A percentile compares a stretch with the other conserved stretches of the same genome.
These are phyloP conservation scores for Cosmorhoe ocellata DNA, from an alignment of 2,888 invertebrate genomes.

Conservation along the genomic window DNA sequence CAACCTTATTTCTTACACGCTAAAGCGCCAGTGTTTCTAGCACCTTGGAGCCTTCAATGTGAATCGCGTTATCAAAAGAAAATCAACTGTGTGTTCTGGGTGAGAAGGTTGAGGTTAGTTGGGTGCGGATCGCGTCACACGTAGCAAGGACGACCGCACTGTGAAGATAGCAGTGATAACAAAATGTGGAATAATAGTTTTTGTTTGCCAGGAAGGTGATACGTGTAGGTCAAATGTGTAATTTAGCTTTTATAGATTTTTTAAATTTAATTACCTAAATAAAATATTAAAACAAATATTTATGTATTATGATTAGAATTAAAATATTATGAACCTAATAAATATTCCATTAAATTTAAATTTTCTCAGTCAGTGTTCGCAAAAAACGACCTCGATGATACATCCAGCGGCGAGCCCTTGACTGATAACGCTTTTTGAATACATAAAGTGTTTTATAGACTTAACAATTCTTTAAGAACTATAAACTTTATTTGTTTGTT, in stretches of 20 bases:
- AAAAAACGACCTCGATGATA: no score
- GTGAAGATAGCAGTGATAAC: constrained; percentile 36
- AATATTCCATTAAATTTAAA: no score
- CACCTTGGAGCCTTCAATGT: constrained; percentile 5
- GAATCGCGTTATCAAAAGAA: constrained; percentile 1
- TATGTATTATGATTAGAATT: no score
- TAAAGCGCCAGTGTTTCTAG: neutral
- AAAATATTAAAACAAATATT: no score
- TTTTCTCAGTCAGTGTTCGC: no score
- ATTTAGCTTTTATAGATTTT: constrained; percentile 4
- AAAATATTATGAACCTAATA: no score
- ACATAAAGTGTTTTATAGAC: no score
- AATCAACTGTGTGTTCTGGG: constrained; percentile 8
- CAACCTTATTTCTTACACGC: constrained; percentile 4
- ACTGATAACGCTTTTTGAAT: no score
- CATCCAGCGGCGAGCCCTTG: no score
- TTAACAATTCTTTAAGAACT: no score
- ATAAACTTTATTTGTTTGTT: no score
- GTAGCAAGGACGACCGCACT: constrained; percentile 34
- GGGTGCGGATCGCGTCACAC: constrained; percentile 17
- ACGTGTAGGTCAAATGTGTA: constrained; percentile 27
- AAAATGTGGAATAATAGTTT: constrained; percentile 31
- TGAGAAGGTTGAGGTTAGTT: constrained; percentile 14
- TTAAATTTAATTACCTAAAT: neutral
- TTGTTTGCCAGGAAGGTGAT: constrained; percentile 28